Percentiles rank a stretch among this genome's conserved stretches.
These are phyloP conservation scores for Cataglyphis cursor DNA, from an alignment of 2,888 invertebrate species.

Conservation along the genomic window DNA sequence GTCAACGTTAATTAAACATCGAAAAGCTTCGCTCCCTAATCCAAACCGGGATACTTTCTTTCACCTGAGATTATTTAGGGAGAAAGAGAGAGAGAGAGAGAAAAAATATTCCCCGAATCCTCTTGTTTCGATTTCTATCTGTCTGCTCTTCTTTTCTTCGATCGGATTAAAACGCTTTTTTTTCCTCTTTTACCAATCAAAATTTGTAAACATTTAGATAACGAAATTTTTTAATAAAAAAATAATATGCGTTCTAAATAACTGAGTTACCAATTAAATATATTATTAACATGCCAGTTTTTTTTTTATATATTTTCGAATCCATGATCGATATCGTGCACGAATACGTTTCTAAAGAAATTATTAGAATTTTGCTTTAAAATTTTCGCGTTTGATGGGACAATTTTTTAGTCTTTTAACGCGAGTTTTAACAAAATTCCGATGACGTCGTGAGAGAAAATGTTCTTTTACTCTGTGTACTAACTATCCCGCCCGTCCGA, in stretches of 20 bases:
- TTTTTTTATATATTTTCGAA: not conserved
- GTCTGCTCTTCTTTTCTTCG: conserved; percentile 25
- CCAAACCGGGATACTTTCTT: conserved; percentile 64
- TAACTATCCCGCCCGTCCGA: conserved; percentile 45
- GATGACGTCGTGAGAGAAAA: conserved; percentile 6
- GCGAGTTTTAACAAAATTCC: conserved; percentile 5
- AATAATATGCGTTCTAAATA: not conserved
- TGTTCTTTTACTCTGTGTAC: conserved; percentile 25
- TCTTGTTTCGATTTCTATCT: conserved; percentile 48
- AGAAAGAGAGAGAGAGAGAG: conserved; percentile 22
- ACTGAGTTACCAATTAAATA: not conserved
- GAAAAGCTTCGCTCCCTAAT: conserved; percentile 68
- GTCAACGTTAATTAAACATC: conserved; percentile 73
- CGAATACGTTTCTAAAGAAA: not conserved
- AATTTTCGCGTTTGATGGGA: not conserved
- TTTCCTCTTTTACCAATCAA: not conserved
- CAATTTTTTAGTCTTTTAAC: not conserved
- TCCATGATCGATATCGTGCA: not conserved
- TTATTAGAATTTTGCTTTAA: no score
- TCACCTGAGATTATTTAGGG: conserved; percentile 67
- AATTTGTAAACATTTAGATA: not conserved
- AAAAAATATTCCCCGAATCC: conserved; percentile 28
- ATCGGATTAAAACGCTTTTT: not conserved
- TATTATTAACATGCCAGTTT: not conserved
- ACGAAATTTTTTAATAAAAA: not conserved